These are phyloP conservation scores for Platysternon megacephalum DNA, from an alignment of 2,113 vertebrate species.

Conservation along the genomic window DNA sequence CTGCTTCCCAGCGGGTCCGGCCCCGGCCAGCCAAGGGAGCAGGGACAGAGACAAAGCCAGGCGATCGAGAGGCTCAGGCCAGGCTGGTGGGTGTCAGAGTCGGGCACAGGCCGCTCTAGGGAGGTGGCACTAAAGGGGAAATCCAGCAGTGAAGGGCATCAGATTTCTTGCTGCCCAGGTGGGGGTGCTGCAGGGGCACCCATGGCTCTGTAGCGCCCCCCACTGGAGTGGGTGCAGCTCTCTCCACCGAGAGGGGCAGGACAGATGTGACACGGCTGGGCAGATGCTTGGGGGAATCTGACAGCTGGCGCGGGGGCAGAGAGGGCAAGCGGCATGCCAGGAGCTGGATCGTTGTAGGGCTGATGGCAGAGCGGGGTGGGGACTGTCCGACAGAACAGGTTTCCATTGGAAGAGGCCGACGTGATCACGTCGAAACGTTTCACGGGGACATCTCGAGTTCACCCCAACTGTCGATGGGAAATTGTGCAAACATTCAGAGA, in stretches of 20 bases:
- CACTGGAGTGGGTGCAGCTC: too few species aligned
- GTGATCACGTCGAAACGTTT: too few species aligned
- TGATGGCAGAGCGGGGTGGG: too few species aligned
- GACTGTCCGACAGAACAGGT: too few species aligned
- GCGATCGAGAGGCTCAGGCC: neutral
- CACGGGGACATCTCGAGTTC: neutral
- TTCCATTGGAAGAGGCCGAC: too few species aligned
- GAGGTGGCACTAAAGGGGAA: too few species aligned
- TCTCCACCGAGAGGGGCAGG: too few species aligned
- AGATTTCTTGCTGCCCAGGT: neutral
- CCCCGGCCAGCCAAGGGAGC: neutral
- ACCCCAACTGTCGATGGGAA: neutral
- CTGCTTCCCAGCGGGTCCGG: neutral
- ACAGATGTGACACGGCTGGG: neutral
- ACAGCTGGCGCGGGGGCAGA: neutral
- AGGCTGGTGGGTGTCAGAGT: too few species aligned
- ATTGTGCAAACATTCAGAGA: neutral
- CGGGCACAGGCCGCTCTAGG: too few species aligned
- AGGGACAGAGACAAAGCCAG: neutral
- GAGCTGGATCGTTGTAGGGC: too few species aligned
- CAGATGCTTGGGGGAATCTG: neutral
- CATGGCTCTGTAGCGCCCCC: too few species aligned
- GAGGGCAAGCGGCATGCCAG: fast-evolving
- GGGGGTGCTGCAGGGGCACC: neutral
- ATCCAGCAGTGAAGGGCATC: neutral